Conservation (phyloP, 2,113 vertebrate genomes). For the pig (Sus scrofa) region DNA sequence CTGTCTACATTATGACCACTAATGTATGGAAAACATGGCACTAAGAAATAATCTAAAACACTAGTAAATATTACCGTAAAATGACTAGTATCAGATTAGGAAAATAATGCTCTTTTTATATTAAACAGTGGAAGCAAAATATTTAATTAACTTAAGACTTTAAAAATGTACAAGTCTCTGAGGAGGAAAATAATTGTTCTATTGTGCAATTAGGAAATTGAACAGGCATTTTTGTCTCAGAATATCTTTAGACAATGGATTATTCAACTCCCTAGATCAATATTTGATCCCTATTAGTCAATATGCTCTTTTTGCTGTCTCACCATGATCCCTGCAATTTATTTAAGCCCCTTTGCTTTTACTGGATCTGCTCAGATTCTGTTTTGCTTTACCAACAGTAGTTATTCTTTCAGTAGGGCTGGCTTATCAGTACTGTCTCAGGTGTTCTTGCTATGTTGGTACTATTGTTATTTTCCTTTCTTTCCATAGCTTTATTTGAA, state of each 20-base stretch:
- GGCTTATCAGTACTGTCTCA: not conserved
- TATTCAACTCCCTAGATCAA: not conserved
- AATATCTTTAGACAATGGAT: constrained; percentile 47
- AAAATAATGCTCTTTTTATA: not conserved
- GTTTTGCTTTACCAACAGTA: not conserved
- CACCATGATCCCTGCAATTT: not conserved
- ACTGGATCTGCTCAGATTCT: not conserved
- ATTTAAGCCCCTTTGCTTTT: not conserved
- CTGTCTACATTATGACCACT: not conserved
- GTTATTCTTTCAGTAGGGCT: not conserved
- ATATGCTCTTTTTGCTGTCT: constrained; percentile 8
- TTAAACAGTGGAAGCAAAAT: constrained; percentile 11
- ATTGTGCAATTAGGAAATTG: not conserved
- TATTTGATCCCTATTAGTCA: constrained; percentile 46
- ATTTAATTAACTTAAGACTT: constrained; percentile 12
- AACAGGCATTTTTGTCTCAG: not conserved
- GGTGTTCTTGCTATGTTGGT: not conserved
- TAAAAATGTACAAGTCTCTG: not conserved
- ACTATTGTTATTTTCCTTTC: constrained; percentile 8
- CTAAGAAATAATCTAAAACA: not conserved
- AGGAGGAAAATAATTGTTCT: constrained; percentile 33
- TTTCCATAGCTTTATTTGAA: constrained; percentile 24
- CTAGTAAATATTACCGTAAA: not conserved
- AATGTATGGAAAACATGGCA: not conserved
- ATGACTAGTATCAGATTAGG: not conserved